These are phyloP conservation scores for Mus musculus DNA, from an alignment of 2,113 vertebrate species.

Conservation along the genomic window GRCm39 chr15:92504001-92504500, in stretches of 20 bases:
- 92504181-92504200: background rate
- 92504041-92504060: constrained; percentile 8
- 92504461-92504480: background rate
- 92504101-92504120: constrained; percentile 52
- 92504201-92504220: background rate
- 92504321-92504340: background rate
- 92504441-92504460: background rate
- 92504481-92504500: background rate
- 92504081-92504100: constrained; percentile 5
- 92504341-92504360: background rate
- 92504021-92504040: constrained; percentile 27
- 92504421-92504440: background rate
- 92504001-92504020: background rate
- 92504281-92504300: background rate
- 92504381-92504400: constrained; percentile 12
- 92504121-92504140: background rate
- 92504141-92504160: constrained; percentile 43
- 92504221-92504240: background rate
- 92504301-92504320: background rate
- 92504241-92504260: background rate
- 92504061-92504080: background rate
- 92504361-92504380: background rate
- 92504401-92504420: background rate
- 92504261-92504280: background rate
- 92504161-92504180: constrained; percentile 33